A percentile compares a stretch with the other conserved stretches of the same genome.
phyloP scores from a whole-genome alignment of 2,888 invertebrate species.

The Odontomyia ornata region DNA sequence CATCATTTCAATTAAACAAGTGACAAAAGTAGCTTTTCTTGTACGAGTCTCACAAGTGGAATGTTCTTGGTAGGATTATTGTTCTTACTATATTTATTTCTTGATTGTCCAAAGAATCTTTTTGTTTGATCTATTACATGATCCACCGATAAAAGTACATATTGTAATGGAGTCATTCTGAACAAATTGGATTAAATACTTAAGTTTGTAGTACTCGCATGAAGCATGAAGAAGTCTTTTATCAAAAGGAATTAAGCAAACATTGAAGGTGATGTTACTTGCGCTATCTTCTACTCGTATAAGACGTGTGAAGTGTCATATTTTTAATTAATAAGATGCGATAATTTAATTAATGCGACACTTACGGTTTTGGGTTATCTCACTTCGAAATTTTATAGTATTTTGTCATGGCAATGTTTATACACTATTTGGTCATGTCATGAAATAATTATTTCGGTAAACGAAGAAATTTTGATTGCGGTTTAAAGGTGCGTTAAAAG shows the following conservation, averaged over 20 bases:
- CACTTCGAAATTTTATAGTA: too few relatives aligned
- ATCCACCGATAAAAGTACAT: not conserved
- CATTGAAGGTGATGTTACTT: not conserved
- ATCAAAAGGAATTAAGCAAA: not conserved
- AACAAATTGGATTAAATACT: too few relatives aligned
- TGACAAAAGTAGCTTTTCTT: too few relatives aligned
- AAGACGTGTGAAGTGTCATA: not conserved
- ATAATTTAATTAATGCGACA: not conserved
- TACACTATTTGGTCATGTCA: too few relatives aligned
- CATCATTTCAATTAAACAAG: too few relatives aligned
- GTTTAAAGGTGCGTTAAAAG: too few relatives aligned
- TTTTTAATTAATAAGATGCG: constrained; percentile 17
- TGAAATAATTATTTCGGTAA: too few relatives aligned
- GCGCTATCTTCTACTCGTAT: too few relatives aligned
- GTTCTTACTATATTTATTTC: too few relatives aligned
- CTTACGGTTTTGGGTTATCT: not conserved
- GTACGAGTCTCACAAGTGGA: too few relatives aligned
- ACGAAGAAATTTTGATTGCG: too few relatives aligned
- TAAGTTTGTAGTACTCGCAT: not conserved
- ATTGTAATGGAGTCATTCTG: not conserved
- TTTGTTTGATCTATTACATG: constrained; percentile 22
- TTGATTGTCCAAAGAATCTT: not conserved
- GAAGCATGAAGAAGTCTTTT: not conserved
- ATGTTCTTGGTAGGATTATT: constrained; percentile 18
- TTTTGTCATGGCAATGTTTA: too few relatives aligned